phyloP scores from a whole-genome alignment of 1,140 invertebrate genomes.

The Coenobita brevimanus region DNA sequence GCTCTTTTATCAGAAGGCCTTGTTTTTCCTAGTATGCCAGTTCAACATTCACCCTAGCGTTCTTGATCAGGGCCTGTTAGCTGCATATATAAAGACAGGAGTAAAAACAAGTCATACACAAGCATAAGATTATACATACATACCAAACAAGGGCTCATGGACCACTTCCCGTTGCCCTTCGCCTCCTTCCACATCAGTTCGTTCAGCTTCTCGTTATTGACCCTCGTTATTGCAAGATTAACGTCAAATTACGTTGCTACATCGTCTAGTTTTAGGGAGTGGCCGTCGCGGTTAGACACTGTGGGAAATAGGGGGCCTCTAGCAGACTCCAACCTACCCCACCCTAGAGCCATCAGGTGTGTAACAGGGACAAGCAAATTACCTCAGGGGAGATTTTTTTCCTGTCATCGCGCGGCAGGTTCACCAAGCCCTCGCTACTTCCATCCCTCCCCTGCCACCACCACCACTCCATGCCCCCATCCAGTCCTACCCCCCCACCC shows the following conservation, averaged over 20 bases:
- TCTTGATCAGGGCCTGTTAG: no score
- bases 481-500: no score
- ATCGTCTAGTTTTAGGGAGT: neutral
- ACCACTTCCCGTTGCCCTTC: slow-evolving; percentile 40
- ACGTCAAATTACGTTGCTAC: neutral
- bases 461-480: no score
- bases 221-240: neutral
- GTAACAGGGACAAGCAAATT: slow-evolving; percentile 29
- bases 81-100: no score
- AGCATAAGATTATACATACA: no score
- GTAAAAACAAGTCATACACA: no score
- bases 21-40: no score
- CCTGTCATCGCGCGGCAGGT: slow-evolving; percentile 36
- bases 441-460: neutral
- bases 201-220: no score
- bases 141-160: slow-evolving; percentile 33
- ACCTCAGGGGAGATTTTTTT: slow-evolving; percentile 5
- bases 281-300: neutral
- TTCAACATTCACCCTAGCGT: no score
- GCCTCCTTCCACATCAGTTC: neutral
- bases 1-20: no score
- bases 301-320: neutral
- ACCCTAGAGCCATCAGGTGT: neutral
- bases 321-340: neutral
- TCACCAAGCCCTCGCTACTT: slow-evolving; percentile 19